Conservation (phyloP, 2,113 vertebrate genomes). For the Progne subis region DNA sequence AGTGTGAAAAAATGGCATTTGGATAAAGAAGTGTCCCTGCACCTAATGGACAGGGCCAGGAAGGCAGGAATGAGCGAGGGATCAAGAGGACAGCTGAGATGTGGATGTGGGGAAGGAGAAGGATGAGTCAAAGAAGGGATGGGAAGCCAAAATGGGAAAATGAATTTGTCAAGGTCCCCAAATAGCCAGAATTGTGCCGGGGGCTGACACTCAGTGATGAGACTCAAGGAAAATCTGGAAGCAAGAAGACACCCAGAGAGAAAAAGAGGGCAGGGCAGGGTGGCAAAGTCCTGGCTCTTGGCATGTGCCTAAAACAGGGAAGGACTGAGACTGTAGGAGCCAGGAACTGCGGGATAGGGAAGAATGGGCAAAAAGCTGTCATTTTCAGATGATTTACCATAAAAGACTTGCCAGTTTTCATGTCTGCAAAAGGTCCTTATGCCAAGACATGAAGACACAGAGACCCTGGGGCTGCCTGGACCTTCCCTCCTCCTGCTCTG, state of each 20-base stretch:
- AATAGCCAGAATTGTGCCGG: background rate
- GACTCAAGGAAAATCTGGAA: background rate
- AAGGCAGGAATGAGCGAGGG: background rate
- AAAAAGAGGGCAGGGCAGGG: background rate
- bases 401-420: background rate
- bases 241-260: background rate
- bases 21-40: background rate
- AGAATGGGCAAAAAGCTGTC: rapidly evolving
- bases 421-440: background rate
- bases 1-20: background rate
- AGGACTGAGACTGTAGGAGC: background rate
- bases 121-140: background rate
- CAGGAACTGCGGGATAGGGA: background rate
- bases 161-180: background rate
- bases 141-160: background rate
- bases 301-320: background rate
- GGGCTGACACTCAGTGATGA: background rate
- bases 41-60: background rate
- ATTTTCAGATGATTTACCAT: background rate
- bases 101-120: background rate
- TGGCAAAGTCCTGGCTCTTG: background rate
- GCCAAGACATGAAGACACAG: background rate
- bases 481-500: background rate
- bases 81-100: background rate
- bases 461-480: background rate